A percentile compares a stretch with the other conserved stretches of the same genome.
Evolutionary conservation across 2,113 vertebrate genomes (phyloP).

Genomic region (Climacteris rufus): DNA sequence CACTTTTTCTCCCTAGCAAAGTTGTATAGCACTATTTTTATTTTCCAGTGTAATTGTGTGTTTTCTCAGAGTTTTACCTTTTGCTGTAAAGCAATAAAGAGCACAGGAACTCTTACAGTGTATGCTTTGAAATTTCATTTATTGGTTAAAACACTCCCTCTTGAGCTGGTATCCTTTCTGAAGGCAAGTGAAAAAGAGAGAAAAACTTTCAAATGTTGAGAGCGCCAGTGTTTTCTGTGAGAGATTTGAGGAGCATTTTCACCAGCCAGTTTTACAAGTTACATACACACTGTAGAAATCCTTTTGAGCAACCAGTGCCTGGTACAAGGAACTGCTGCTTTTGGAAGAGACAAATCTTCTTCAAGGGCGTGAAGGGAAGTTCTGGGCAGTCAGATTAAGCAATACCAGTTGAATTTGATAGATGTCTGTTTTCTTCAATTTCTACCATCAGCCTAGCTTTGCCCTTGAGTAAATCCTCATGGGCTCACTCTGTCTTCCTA

Average conservation of each 20-base stretch:
- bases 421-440: background rate
- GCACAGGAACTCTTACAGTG: background rate
- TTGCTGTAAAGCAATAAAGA: background rate
- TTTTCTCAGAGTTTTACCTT: background rate
- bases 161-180: background rate
- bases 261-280: background rate
- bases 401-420: background rate
- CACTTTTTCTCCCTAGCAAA: background rate
- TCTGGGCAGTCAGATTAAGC: background rate
- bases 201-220: background rate
- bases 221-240: rapidly evolving
- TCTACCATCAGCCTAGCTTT: background rate
- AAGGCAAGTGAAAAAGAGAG: background rate
- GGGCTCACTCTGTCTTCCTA: background rate
- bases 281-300: background rate
- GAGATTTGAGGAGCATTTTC: background rate
- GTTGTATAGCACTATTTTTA: background rate
- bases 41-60: background rate
- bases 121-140: background rate
- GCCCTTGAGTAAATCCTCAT: background rate
- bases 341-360: background rate
- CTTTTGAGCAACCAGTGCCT: background rate
- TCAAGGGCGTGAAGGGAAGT: background rate
- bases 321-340: background rate
- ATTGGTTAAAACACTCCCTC: background rate